Base-by-base conservation (phyloP, 1,140 invertebrate genomes). In the Neuroterus valhalla region DNA sequence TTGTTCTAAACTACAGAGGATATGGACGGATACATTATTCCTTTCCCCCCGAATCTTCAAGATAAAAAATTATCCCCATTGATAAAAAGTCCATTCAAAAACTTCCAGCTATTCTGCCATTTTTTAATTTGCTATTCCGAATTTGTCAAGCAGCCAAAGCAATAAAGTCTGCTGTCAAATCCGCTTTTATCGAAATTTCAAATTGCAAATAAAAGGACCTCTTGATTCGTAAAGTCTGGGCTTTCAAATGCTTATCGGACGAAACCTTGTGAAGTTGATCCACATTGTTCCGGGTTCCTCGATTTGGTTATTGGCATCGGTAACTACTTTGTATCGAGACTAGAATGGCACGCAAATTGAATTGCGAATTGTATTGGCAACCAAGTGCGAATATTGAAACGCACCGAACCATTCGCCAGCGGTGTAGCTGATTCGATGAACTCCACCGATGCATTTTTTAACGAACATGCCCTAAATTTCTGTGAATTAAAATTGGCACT, bases 361-460 rank as follows among this genome's bases (percentile, higher is more conserved):
- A 75, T 76, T 82, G 81, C 77, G 81, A 78, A 82, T 81, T 76
- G 79, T 78, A 80, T 81, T 81, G 81, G 81, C 82, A 83, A 80
- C 83, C 80, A 84, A 81, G 84, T 83, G 84, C 84, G 82, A 86
- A 85, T 85, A 86, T 86, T 85, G 78, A 80, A 85, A 84, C 81
- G 80, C 79, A 85, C 82, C 77, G 79, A 82, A 82, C 80, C 80
- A 75, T 84, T 82, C 76, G 81, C 80, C 78, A 62, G 78, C 81
- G 80, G 55, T 62, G 81, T 83, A 84, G 78, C 84, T 85, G 81
- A 86, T 86, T 85, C 80, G 79, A 83, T 72, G 72, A 62, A 62
- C 55, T 23, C 26, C 52, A 23, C 26, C 21, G 52, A 55, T 55
- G 52, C 12, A 31, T 62, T 23, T 38, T 62, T 62, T 62, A 62